These are phyloP conservation scores for Tachina fera DNA, from an alignment of 2,888 invertebrate genomes.

Conservation along the genomic window DNA sequence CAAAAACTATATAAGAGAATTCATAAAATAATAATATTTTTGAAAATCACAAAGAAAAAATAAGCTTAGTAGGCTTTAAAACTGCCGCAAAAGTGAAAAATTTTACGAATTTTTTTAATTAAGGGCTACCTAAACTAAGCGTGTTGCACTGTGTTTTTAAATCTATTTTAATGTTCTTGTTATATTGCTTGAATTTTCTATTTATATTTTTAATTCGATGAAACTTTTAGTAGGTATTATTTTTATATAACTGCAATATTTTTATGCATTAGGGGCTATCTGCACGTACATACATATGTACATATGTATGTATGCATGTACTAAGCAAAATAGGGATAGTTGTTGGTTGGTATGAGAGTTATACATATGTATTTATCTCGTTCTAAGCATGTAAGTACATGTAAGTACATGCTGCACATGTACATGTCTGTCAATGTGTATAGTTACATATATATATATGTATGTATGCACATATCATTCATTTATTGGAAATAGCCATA, in stretches of 20 bases:
- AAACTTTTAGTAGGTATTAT: slow-evolving; percentile 23
- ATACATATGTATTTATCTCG: slow-evolving; percentile 2
- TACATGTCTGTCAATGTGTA: too few relatives aligned
- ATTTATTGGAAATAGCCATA: background rate
- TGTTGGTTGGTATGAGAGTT: background rate
- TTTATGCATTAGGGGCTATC: background rate
- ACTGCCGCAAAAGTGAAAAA: too few relatives aligned
- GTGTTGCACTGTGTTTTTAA: too few relatives aligned
- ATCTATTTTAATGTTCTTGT: slow-evolving; percentile 21
- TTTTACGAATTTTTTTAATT: too few relatives aligned
- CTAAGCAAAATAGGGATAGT: slow-evolving; percentile 39
- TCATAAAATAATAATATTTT: too few relatives aligned
- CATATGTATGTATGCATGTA: background rate
- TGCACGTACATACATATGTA: background rate
- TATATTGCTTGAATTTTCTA: slow-evolving; percentile 19
- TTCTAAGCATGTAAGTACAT: background rate
- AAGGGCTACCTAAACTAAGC: too few relatives aligned
- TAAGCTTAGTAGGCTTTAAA: too few relatives aligned
- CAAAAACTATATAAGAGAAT: too few relatives aligned
- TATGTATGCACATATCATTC: background rate
- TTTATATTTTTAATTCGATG: slow-evolving; percentile 33
- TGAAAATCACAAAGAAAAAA: too few relatives aligned
- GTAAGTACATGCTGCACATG: background rate
- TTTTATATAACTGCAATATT: background rate
- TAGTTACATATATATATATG: too few relatives aligned